A percentile compares a stretch with the other conserved stretches of the same genome.
Conservation (phyloP, 1,140 invertebrate species). For the Pararge aegeria region DNA sequence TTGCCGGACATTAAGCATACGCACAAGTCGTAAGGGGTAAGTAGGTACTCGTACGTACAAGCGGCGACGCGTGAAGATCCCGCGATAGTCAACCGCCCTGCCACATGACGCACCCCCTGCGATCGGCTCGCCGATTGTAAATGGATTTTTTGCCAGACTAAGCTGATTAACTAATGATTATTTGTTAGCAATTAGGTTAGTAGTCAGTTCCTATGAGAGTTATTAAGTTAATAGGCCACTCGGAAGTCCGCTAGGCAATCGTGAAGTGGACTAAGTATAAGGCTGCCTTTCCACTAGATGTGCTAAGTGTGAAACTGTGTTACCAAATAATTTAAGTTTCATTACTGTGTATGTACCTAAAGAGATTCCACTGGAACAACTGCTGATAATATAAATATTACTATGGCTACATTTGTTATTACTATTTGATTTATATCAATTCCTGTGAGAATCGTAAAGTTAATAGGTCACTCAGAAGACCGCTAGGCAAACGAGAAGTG, state of each 20-base stretch:
- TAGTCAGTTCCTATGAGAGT: slow-evolving; percentile 1
- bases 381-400: too few relatives aligned
- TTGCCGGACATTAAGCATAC: slow-evolving; percentile 27
- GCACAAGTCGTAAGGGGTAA: slow-evolving; percentile 33
- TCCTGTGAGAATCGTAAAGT: too few relatives aligned
- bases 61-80: slow-evolving; percentile 63
- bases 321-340: too few relatives aligned
- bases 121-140: slow-evolving; percentile 32
- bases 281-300: too few relatives aligned
- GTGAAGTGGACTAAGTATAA: not conserved
- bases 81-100: slow-evolving; percentile 57
- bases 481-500: too few relatives aligned
- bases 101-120: slow-evolving; percentile 51
- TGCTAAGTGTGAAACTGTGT: too few relatives aligned
- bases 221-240: not conserved
- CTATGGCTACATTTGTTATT: too few relatives aligned
- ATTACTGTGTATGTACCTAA: too few relatives aligned
- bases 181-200: slow-evolving; percentile 11
- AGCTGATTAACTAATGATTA: slow-evolving; percentile 13
- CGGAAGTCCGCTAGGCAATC: not conserved
- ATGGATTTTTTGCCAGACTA: slow-evolving; percentile 28
- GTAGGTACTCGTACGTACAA: slow-evolving; percentile 2
- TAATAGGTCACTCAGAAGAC: too few relatives aligned
- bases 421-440: too few relatives aligned
- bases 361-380: too few relatives aligned